These are phyloP conservation scores for Aphodius granarius DNA, from an alignment of 2,888 invertebrate genomes.

Conservation along the genomic window DNA sequence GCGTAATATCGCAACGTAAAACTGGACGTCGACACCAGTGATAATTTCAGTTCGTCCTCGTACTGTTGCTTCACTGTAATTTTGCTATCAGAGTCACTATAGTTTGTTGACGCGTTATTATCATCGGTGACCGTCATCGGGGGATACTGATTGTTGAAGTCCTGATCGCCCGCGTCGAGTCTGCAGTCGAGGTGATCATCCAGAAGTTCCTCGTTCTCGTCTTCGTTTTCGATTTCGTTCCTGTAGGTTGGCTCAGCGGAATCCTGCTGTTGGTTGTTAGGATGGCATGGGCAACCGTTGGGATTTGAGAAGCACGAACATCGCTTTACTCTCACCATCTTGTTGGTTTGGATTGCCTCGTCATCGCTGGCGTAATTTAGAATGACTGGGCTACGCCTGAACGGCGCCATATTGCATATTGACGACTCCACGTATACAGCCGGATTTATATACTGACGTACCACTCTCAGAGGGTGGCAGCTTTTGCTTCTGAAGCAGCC, in stretches of 20 bases:
- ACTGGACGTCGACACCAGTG: slow-evolving; percentile 29
- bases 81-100: slow-evolving; percentile 21
- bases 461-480: slow-evolving; percentile 25
- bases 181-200: slow-evolving; percentile 4
- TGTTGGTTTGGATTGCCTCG: slow-evolving; percentile 25
- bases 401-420: slow-evolving; percentile 36
- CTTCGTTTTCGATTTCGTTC: slow-evolving; percentile 19
- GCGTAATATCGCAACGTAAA: slow-evolving; percentile 18
- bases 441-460: slow-evolving; percentile 60
- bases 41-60: slow-evolving; percentile 33
- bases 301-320: slow-evolving; percentile 42
- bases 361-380: slow-evolving; percentile 32
- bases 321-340: slow-evolving; percentile 37
- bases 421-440: slow-evolving; percentile 63
- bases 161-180: slow-evolving; percentile 14
- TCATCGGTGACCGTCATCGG: slow-evolving; percentile 1
- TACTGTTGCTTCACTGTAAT: slow-evolving; percentile 25
- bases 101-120: neutral
- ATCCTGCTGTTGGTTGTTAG: slow-evolving; percentile 10
- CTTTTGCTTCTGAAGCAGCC: slow-evolving; percentile 9
- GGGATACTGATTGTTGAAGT: slow-evolving; percentile 17
- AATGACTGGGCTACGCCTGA: slow-evolving; percentile 38
- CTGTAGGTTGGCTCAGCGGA: slow-evolving; percentile 3
- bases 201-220: slow-evolving; percentile 13
- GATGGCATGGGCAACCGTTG: slow-evolving; percentile 39